Evolutionary conservation across 2,797 vertebrate species (phyloP).

Genomic region (Aphelocoma californica): DNA sequence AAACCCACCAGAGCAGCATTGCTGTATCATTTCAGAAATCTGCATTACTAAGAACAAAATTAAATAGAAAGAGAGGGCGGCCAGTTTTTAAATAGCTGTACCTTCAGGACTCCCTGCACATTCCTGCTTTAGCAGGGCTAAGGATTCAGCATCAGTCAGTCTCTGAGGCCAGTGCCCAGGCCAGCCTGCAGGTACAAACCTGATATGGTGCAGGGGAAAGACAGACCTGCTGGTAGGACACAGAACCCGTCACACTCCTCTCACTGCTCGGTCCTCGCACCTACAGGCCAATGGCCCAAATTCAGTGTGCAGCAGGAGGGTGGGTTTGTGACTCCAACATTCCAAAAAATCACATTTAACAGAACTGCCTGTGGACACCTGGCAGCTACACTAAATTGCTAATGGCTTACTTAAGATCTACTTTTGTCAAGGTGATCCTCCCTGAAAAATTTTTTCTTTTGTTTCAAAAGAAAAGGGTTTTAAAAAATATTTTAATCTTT

Average conservation of each 20-base stretch:
- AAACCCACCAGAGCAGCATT: neutral
- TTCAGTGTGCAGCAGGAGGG: neutral
- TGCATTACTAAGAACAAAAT: neutral
- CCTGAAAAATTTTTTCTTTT: neutral
- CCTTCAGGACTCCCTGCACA: fast-evolving
- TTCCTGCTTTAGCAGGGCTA: neutral
- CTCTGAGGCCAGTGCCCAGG: neutral
- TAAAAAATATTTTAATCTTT: neutral
- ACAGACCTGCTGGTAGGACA: neutral
- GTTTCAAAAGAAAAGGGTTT: neutral
- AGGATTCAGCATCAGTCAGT: neutral
- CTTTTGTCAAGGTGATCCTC: neutral
- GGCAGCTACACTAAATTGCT: neutral
- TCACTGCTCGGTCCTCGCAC: neutral
- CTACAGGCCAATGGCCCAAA: neutral
- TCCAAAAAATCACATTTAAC: neutral
- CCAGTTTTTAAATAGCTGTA: neutral
- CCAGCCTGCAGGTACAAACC: neutral
- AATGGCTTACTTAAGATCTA: neutral
- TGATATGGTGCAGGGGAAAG: neutral
- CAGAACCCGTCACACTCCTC: neutral
- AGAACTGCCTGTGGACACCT: neutral
- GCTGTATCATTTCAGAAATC: neutral
- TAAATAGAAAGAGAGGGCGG: neutral
- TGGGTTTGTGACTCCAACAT: neutral